Evolutionary conservation across 2,888 invertebrate genomes (phyloP), one percentile per base, ranked within the genome.

Genomic region (Zonitis immaculata): DNA sequence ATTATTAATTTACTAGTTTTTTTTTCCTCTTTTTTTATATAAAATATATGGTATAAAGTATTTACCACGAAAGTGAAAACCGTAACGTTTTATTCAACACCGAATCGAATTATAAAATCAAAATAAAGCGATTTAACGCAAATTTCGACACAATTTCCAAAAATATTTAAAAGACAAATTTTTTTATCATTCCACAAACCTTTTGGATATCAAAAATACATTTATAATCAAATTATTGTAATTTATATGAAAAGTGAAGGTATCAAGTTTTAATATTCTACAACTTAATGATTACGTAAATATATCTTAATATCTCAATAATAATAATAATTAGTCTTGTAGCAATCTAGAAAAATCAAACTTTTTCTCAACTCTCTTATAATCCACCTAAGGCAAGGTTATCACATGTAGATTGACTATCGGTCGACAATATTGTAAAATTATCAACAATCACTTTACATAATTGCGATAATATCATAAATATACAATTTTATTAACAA

Each of bases 31-130:
- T 16, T 28, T 12, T 28, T 44, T 28, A 8, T 11, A 6, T 16
- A 11, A n/a, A n/a, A 8, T 45, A 28, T 45, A 11, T 30, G 28
- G 6, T 20, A 26, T 30, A 20, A 45, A 45, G 18, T 30, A 16
- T 12, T 45, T 14, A 45, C 45, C 45, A 45, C 27, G 26, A 45
- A 45, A 45, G 45, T 45, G 45, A 45, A 44, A 45, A 45, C 45
- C 45, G 18, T 45, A 25, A 45, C 45, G 28, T n/a, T 44, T 35
- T 39, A 39, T 39, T 6, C 39, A 39, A 39, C 39, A 39, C 39
- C 39, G 39, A 9, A 39, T 18, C 39, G 16, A 39, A 39, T 18
- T 9, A 18, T 7, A 11, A 32, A n/a, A n/a, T n/a, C 14, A 6
- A 32, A 32, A 32, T 32, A 32, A 32, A 12, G 14, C 2, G n/a